These are phyloP conservation scores for Leptobrachium ailaonicum DNA, from an alignment of 2,113 vertebrate species.

Conservation along the genomic window DNA sequence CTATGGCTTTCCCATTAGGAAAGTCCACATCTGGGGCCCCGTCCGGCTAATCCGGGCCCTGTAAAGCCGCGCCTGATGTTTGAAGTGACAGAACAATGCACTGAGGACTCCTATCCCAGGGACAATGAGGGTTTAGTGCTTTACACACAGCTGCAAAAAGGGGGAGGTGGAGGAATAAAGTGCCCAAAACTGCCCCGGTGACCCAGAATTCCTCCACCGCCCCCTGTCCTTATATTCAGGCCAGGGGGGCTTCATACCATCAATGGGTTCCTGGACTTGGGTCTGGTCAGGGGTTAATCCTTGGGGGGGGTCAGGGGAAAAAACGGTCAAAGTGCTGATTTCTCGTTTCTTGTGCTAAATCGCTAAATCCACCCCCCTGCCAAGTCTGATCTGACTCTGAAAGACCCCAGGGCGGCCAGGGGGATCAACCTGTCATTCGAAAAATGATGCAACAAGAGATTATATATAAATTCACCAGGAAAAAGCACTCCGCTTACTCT, in stretches of 20 bases:
- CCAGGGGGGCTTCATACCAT: slow-evolving; percentile 54
- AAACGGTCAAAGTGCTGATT: neutral
- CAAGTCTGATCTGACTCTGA: slow-evolving; percentile 61
- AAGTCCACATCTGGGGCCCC: slow-evolving; percentile 4
- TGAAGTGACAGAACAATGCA: neutral
- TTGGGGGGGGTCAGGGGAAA: slow-evolving; percentile 26
- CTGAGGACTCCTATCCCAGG: neutral
- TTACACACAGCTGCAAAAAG: slow-evolving; percentile 50
- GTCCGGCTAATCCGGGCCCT: neutral
- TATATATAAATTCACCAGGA: no score
- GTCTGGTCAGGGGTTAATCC: slow-evolving; percentile 53
- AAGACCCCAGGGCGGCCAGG: slow-evolving; percentile 53
- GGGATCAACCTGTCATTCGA: neutral
- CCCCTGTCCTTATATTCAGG: slow-evolving; percentile 53
- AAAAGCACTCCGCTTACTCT: no score
- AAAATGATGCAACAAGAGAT: neutral
- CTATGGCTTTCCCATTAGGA: neutral
- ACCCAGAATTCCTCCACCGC: slow-evolving; percentile 40
- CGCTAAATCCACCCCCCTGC: slow-evolving; percentile 52
- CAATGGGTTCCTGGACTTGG: slow-evolving; percentile 61
- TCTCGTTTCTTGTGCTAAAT: slow-evolving; percentile 21
- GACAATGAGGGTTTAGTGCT: neutral
- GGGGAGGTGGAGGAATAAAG: neutral
- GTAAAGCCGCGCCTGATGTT: slow-evolving; percentile 10
- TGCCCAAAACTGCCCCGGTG: slow-evolving; percentile 31